Evolutionary conservation across 30 jellyfish, hydroid and myxozoan species (phyloP).

Genomic region (Rhopilema esculentum): DNA sequence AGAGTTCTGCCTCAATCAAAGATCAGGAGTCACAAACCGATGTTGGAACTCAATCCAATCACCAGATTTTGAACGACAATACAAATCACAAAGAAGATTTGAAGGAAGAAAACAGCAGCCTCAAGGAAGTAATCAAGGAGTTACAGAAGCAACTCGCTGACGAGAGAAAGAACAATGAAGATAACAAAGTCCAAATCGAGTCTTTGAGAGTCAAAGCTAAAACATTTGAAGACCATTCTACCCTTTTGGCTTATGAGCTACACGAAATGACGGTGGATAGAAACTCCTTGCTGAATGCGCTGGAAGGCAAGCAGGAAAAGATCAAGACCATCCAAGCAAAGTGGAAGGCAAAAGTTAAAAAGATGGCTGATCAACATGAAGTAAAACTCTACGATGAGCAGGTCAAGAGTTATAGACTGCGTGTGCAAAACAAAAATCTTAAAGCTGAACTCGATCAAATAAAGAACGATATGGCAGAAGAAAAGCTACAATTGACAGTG

Average conservation of each 20-base stretch:
- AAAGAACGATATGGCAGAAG: neutral
- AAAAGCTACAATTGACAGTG: neutral
- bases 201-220: neutral
- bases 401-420: neutral
- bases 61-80: neutral
- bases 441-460: neutral
- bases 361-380: slow-evolving; percentile 5
- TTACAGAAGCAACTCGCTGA: neutral
- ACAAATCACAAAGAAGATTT: neutral
- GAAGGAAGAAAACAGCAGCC: neutral
- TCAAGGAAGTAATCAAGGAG: neutral
- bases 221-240: slow-evolving; percentile 11
- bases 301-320: neutral
- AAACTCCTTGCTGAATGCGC: neutral
- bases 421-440: neutral
- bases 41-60: no score
- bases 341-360: neutral
- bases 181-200: neutral
- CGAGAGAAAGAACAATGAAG: neutral
- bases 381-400: neutral
- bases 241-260: neutral
- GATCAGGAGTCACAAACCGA: neutral
- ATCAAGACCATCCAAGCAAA: neutral
- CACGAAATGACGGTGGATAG: neutral
- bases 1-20: neutral